A percentile compares a stretch with the other conserved stretches of the same genome.
Conservation (phyloP, 2,888 invertebrate genomes). For the Proisotoma minuta region DNA sequence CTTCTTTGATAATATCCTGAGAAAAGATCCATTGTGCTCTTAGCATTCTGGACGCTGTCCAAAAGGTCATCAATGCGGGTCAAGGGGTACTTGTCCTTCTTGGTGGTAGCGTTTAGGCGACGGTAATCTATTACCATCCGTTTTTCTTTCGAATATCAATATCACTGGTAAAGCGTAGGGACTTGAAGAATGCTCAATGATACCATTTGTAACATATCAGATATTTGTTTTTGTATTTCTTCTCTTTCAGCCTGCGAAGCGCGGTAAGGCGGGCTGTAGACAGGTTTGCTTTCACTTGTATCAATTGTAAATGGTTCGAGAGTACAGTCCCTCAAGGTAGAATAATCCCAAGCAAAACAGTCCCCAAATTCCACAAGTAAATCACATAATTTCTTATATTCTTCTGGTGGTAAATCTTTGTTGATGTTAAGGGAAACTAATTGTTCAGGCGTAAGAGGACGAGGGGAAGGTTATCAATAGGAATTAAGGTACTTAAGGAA, state of each 20-base stretch:
- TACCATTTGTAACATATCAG: constrained; percentile 1
- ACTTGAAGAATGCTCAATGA: constrained; percentile 9
- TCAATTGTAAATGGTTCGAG: constrained; percentile 10
- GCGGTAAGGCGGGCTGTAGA: not conserved
- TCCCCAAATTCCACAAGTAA: not conserved
- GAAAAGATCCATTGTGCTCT: constrained; percentile 15
- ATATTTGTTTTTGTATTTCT: not conserved
- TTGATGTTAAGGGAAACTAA: not conserved
- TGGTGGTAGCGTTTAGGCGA: constrained; percentile 10
- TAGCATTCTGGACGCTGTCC: constrained; percentile 6
- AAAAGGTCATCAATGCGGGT: constrained; percentile 22
- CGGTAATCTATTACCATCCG: constrained; percentile 21
- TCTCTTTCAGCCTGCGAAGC: not conserved
- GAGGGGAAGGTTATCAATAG: too few species aligned
- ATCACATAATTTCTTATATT: not conserved
- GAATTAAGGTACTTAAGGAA: too few species aligned
- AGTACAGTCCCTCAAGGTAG: not conserved
- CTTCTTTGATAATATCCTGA: constrained; percentile 19
- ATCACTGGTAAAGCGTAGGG: constrained; percentile 18
- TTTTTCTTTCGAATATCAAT: constrained; percentile 1
- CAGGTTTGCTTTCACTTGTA: not conserved
- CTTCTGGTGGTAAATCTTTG: not conserved
- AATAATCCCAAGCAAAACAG: not conserved
- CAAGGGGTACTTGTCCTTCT: constrained; percentile 12
- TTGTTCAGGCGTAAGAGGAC: not conserved